phyloP scores from a whole-genome alignment of 2,113 vertebrate genomes.

The Cygnus buccinator region DNA sequence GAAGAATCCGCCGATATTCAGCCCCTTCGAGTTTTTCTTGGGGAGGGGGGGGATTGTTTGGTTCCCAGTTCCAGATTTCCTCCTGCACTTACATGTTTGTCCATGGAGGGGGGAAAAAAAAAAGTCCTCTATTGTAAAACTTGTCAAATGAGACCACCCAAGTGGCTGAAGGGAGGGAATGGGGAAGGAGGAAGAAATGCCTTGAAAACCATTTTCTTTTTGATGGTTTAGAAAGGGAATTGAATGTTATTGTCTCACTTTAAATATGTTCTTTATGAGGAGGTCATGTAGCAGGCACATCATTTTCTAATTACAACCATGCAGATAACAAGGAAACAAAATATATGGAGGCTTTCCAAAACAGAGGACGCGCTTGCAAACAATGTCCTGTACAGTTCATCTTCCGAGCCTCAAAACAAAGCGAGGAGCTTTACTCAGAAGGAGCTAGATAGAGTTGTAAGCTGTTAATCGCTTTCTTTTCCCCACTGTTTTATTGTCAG shows the following conservation, averaged over 20 bases:
- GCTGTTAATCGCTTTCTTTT: conserved; percentile 40
- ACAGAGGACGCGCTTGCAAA: not conserved
- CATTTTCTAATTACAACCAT: conserved; percentile 64
- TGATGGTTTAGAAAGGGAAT: conserved; percentile 73
- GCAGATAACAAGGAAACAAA: conserved; percentile 60
- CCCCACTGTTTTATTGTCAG: conserved; percentile 49
- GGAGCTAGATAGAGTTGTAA: conserved; percentile 1
- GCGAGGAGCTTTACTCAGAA: conserved; percentile 4
- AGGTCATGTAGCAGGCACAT: conserved; percentile 68
- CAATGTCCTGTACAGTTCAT: not conserved
- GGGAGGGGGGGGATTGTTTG: not conserved
- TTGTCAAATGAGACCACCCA: conserved; percentile 71
- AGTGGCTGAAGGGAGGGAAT: conserved; percentile 24
- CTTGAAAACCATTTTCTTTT: conserved; percentile 70
- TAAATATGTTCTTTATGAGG: conserved; percentile 56
- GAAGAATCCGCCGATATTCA: not conserved
- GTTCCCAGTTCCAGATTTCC: conserved; percentile 42
- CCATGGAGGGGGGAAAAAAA: not conserved
- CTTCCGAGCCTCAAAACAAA: conserved; percentile 41
- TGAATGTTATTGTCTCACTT: conserved; percentile 66
- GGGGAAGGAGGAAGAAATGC: conserved; percentile 60
- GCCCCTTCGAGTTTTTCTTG: not conserved
- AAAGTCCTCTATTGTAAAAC: conserved; percentile 41
- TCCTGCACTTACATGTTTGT: conserved; percentile 43
- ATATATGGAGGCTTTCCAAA: conserved; percentile 62